Conservation (phyloP, 2,797 vertebrate genomes). For the Acridotheres tristis region DNA sequence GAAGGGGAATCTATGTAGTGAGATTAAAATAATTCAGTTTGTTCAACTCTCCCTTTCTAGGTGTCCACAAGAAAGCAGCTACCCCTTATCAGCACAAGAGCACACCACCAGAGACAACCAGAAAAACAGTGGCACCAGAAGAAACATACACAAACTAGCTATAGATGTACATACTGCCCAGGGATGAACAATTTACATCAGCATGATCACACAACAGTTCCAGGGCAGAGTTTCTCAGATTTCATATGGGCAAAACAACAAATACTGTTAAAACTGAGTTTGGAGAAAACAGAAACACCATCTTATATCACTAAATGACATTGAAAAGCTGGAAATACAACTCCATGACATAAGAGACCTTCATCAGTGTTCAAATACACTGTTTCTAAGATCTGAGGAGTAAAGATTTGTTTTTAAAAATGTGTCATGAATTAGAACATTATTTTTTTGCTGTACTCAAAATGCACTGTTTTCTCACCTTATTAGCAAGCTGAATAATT, state of each 20-base stretch:
- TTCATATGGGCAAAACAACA: background rate
- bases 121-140: background rate
- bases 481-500: background rate
- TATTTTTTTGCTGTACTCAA: background rate
- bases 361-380: background rate
- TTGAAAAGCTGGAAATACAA: background rate
- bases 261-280: background rate
- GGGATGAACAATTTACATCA: background rate
- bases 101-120: background rate
- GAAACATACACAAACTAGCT: background rate
- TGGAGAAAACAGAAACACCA: background rate
- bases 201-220: background rate
- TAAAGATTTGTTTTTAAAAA: background rate
- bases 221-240: background rate
- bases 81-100: background rate
- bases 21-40: background rate
- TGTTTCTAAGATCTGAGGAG: background rate
- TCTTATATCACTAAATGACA: background rate
- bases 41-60: background rate
- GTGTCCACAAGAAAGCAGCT: background rate
- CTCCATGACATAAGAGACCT: background rate
- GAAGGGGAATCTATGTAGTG: background rate
- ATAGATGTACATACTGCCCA: too few species aligned
- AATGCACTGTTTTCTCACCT: fast-evolving
- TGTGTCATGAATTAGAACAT: background rate